A percentile compares a stretch with the other conserved stretches of the same genome.
These are phyloP conservation scores for Drosophila conformis DNA, from an alignment of 2,888 invertebrate species.

Conservation along the genomic window DNA sequence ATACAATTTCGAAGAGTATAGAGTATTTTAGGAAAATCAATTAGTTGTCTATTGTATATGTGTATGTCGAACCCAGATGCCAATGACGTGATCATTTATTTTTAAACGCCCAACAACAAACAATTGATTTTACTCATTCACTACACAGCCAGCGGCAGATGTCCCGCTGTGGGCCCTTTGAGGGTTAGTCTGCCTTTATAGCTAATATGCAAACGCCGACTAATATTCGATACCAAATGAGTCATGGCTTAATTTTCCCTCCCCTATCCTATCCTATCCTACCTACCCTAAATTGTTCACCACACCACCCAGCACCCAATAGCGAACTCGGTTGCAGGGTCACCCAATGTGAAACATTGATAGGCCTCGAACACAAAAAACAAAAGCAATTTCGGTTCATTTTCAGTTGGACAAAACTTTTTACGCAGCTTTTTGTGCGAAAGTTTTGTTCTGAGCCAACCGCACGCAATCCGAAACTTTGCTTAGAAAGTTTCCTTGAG, in stretches of 20 bases:
- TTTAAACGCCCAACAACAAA: conserved; percentile 33
- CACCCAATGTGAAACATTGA: conserved; percentile 4
- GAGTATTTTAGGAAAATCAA: conserved; percentile 42
- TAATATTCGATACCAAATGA: conserved; percentile 47
- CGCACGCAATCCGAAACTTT: conserved; percentile 22
- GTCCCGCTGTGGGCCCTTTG: conserved; percentile 30
- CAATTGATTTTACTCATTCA: conserved; percentile 30
- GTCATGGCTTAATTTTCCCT: conserved; percentile 22
- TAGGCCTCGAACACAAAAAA: conserved; percentile 1
- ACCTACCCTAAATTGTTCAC: neutral
- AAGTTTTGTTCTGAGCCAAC: conserved; percentile 11
- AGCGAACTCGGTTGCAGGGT: conserved; percentile 29
- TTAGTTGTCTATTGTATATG: conserved; percentile 46
- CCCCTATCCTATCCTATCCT: neutral
- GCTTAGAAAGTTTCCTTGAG: conserved; percentile 33
- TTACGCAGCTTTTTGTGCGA: conserved; percentile 32
- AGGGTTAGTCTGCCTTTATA: conserved; percentile 5
- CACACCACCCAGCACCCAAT: conserved; percentile 11
- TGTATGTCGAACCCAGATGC: conserved; percentile 45
- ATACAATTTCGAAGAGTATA: neutral
- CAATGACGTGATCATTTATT: conserved; percentile 68
- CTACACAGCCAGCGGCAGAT: conserved; percentile 22
- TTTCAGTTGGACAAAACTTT: conserved; percentile 17
- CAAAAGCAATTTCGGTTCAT: conserved; percentile 11
- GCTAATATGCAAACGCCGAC: conserved; percentile 5